phyloP scores from a whole-genome alignment of 2,888 invertebrate genomes.

The Zonitis immaculata region DNA sequence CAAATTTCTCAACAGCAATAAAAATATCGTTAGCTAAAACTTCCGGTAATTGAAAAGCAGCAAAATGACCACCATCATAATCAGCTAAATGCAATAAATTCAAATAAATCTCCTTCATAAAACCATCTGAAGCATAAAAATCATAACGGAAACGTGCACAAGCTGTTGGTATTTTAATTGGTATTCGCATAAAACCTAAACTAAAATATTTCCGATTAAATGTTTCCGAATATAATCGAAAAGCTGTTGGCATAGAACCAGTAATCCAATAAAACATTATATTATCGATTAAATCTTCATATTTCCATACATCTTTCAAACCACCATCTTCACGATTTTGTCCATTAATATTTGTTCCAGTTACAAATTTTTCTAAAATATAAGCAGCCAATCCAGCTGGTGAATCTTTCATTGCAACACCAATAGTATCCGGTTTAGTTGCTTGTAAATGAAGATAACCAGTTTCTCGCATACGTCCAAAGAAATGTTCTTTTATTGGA shows the following conservation, averaged over 20 bases:
- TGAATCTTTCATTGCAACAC: constrained; percentile 65
- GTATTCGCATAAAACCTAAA: constrained; percentile 12
- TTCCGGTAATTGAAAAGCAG: constrained; percentile 71
- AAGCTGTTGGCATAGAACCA: constrained; percentile 65
- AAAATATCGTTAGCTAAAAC: constrained; percentile 66
- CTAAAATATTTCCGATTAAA: constrained; percentile 35
- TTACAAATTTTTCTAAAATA: constrained; percentile 83
- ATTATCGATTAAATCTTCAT: constrained; percentile 72
- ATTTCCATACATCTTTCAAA: constrained; percentile 57
- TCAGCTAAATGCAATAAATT: constrained; percentile 66
- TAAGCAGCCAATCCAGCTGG: constrained; percentile 86
- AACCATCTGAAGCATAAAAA: constrained; percentile 54
- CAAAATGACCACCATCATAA: constrained; percentile 73
- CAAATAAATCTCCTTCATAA: constrained; percentile 56
- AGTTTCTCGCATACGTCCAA: constrained; percentile 50
- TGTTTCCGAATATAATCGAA: constrained; percentile 69
- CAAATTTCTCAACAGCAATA: constrained; percentile 54
- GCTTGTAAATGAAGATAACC: constrained; percentile 76
- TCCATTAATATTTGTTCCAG: constrained; percentile 60
- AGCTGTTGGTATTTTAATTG: constrained; percentile 64
- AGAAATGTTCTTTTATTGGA: constrained; percentile 48
- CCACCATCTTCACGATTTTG: constrained; percentile 59
- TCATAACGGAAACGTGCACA: constrained; percentile 74
- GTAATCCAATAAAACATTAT: constrained; percentile 78
- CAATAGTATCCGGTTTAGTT: constrained; percentile 86